Conservation (phyloP, 1,140 invertebrate genomes). For the Drosophila mojavensis region DNA sequence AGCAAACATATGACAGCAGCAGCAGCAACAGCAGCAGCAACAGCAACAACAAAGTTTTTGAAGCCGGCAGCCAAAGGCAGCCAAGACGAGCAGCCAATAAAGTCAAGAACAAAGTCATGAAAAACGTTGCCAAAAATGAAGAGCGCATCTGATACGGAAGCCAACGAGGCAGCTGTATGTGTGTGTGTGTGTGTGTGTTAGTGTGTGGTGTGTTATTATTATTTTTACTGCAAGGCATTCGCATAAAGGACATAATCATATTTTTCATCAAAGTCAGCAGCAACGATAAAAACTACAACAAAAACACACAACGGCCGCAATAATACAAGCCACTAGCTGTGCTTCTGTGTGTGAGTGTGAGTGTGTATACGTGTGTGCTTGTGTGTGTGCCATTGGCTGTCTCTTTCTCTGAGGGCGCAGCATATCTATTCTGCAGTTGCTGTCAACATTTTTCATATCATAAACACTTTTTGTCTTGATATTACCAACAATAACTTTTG, state of each 20-base stretch:
- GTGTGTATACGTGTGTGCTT: conserved; percentile 10
- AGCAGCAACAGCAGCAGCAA: conserved; percentile 2
- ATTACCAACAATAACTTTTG: conserved; percentile 82
- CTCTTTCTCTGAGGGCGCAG: conserved; percentile 25
- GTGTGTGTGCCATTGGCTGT: conserved; percentile 16
- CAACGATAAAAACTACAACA: conserved; percentile 80
- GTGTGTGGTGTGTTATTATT: conserved; percentile 71
- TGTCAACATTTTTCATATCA: conserved; percentile 83
- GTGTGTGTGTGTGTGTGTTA: conserved; percentile 14
- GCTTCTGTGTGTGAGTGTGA: conserved; percentile 12
- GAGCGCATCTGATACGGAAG: conserved; percentile 24
- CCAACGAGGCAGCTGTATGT: conserved; percentile 22
- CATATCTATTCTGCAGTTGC: conserved; percentile 78
- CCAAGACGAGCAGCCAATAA: conserved; percentile 63
- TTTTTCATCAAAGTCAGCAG: conserved; percentile 82
- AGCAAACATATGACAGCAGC: conserved; percentile 73
- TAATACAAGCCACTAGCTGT: conserved; percentile 43
- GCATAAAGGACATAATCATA: conserved; percentile 83
- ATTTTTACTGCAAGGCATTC: conserved; percentile 82
- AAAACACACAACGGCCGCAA: conserved; percentile 40
- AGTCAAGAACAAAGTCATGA: conserved; percentile 79
- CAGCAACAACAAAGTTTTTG: conserved; percentile 44
- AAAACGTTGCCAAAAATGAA: conserved; percentile 74
- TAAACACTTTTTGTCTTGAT: conserved; percentile 82
- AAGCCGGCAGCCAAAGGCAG: conserved; percentile 53